Percentiles rank a stretch among this genome's conserved stretches.
Evolutionary conservation across 2,888 invertebrate species (phyloP).

Genomic region (Clepsis dumicolana): DNA sequence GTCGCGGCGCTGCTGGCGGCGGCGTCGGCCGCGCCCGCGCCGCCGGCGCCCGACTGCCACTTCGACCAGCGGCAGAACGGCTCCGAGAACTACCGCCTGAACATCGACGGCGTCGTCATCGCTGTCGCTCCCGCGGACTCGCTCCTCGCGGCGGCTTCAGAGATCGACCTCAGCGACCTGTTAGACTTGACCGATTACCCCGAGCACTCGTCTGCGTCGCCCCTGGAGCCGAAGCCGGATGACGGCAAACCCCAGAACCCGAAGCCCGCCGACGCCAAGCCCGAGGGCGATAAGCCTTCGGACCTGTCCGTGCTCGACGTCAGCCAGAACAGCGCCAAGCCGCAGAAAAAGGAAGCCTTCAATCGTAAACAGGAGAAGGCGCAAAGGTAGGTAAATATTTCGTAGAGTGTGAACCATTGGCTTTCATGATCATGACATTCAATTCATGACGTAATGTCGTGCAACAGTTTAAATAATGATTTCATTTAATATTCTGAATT

Average conservation of each 20-base stretch:
- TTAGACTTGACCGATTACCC: constrained; percentile 66
- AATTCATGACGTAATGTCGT: neutral
- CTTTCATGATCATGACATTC: neutral
- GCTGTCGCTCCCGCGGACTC: constrained; percentile 88
- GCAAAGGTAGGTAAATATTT: constrained; percentile 64
- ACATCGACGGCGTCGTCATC: constrained; percentile 89
- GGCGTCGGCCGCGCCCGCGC: constrained; percentile 59
- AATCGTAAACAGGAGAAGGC: constrained; percentile 72
- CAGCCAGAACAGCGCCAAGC: constrained; percentile 59
- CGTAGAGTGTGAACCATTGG: neutral
- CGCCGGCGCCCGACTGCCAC: constrained; percentile 60
- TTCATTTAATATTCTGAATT: too few species aligned
- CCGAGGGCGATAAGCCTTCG: constrained; percentile 45
- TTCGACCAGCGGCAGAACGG: constrained; percentile 94
- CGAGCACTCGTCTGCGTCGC: constrained; percentile 51
- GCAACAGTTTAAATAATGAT: neutral
- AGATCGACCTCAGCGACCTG: constrained; percentile 73
- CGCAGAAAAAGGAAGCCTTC: constrained; percentile 69
- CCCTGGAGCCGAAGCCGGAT: constrained; percentile 52
- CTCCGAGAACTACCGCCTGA: constrained; percentile 90
- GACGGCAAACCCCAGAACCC: constrained; percentile 44
- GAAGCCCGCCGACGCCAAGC: constrained; percentile 47
- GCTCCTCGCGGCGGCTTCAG: constrained; percentile 84
- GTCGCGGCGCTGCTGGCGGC: constrained; percentile 54
- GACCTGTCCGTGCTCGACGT: constrained; percentile 54